Conservation (phyloP, 2,797 vertebrate genomes). For the Petrocephalus sullivani region DNA sequence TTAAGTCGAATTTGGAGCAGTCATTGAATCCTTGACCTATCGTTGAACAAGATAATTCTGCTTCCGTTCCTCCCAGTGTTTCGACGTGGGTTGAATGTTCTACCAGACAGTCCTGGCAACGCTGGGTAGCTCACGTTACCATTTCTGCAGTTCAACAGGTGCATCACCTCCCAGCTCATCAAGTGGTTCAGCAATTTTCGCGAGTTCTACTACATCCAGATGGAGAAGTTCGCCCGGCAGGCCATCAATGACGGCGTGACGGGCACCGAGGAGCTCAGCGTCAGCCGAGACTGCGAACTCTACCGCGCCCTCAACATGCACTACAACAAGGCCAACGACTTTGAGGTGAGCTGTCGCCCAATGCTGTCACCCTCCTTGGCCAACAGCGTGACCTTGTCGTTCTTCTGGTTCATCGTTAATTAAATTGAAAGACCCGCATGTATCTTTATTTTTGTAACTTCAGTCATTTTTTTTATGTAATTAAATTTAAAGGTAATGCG, state of each 20-base stretch:
- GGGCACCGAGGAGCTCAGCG: slow-evolving; percentile 76
- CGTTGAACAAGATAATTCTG: background rate
- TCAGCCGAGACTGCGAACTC: slow-evolving; percentile 86
- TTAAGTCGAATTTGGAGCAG: background rate
- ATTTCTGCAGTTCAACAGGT: slow-evolving; percentile 85
- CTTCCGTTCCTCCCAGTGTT: background rate
- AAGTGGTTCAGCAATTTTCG: slow-evolving; percentile 98
- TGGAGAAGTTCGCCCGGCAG: slow-evolving; percentile 94
- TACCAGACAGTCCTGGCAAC: background rate
- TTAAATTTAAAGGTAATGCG: background rate
- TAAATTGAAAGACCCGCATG: background rate
- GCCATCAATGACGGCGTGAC: slow-evolving; percentile 90
- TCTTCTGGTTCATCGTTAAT: background rate
- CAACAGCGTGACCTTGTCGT: background rate
- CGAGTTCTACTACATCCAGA: slow-evolving; percentile 98
- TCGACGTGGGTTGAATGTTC: background rate
- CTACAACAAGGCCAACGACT: slow-evolving; percentile 98
- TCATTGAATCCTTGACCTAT: background rate
- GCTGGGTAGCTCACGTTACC: background rate
- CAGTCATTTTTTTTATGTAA: background rate
- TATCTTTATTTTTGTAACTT: background rate
- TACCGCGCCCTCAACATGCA: slow-evolving; percentile 96
- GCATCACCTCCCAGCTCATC: slow-evolving; percentile 96
- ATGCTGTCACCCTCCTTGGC: background rate
- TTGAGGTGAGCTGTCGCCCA: slow-evolving; percentile 71